These are phyloP conservation scores for Boleophthalmus pectinirostris DNA, from an alignment of 2,113 vertebrate genomes.

Conservation along the genomic window DNA sequence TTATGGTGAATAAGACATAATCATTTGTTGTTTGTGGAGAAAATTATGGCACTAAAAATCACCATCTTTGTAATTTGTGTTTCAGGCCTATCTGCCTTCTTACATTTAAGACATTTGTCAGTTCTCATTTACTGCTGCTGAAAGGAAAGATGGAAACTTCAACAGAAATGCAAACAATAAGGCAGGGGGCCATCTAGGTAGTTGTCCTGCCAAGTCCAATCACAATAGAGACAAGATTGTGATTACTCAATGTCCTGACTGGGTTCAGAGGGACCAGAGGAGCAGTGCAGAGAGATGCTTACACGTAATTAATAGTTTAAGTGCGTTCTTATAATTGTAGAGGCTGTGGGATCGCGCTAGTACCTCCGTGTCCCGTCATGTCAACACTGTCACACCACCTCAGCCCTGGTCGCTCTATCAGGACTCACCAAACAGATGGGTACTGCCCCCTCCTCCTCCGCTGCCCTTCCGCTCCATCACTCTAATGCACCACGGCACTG, in stretches of 20 bases:
- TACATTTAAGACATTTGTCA: neutral
- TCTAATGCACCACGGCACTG: slow-evolving; percentile 66
- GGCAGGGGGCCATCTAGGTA: neutral
- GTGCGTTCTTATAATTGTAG: slow-evolving; percentile 22
- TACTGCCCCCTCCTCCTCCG: slow-evolving; percentile 11
- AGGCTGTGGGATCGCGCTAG: slow-evolving; percentile 18
- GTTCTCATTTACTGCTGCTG: neutral
- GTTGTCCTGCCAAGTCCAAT: neutral
- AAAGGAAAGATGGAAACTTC: neutral
- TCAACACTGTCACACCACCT: slow-evolving; percentile 49
- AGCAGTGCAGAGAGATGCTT: slow-evolving; percentile 12
- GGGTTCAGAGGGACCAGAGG: slow-evolving; percentile 8
- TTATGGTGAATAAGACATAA: no score
- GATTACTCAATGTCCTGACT: neutral
- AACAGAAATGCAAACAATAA: neutral
- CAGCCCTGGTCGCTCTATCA: slow-evolving; percentile 6
- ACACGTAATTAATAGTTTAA: slow-evolving; percentile 19
- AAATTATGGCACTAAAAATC: no score
- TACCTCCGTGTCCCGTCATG: slow-evolving; percentile 26
- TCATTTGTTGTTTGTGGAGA: no score
- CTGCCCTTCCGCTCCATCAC: slow-evolving; percentile 60
- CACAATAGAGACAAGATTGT: neutral
- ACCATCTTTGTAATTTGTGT: no score
- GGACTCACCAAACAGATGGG: slow-evolving; percentile 49
- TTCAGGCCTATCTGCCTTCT: neutral